Evolutionary conservation across 2,797 vertebrate species (phyloP), one percentile per base, ranked within the genome.

Genomic region (Florisuga fusca): DNA sequence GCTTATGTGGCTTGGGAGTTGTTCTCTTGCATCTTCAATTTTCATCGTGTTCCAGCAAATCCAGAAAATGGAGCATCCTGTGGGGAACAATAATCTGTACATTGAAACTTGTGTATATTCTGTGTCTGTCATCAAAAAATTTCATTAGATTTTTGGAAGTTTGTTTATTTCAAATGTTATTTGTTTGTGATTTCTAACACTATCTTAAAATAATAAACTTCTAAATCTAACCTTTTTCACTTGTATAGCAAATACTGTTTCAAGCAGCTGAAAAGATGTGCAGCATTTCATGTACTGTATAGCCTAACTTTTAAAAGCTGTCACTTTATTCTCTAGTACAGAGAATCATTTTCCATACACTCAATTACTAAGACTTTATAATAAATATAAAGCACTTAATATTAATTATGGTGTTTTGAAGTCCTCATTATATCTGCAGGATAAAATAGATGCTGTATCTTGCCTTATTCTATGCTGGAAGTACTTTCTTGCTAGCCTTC

Each of bases 131-230:
- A 91, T 92, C 75, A 85, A 84, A 96, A 96, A 84, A 91, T 75
- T 86, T 77, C 90, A 71, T 90, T 73, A 83, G 93, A 73, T 78
- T 95, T 77, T 84, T 43, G 83, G 82, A 83, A 95, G 69, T 93
- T 95, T 93, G 90, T 97, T 96, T 92, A 92, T 95, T 97, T 97
- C 95, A 84, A 96, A 93, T 84, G 95, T 92, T 93, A 93, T 33
- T 96, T 96, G 91, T 95, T 95, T 95, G 95, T 97, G 95, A 94
- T 98, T 98, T 98, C 97, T 98, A 97, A 93, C 87, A 96, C 27
- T 97, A 96, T 98, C 96, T 94, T 95, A 93, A 96, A 89, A 97
- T 73, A 97, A 97, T 95, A 97, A 96, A 97, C 45, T 89, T 95
- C 48, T 58, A 95, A 95, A 92, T 90, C 85, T 93, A 79, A 54